phyloP scores from a whole-genome alignment of 2,113 vertebrate genomes.

The Pimephales promelas region DNA sequence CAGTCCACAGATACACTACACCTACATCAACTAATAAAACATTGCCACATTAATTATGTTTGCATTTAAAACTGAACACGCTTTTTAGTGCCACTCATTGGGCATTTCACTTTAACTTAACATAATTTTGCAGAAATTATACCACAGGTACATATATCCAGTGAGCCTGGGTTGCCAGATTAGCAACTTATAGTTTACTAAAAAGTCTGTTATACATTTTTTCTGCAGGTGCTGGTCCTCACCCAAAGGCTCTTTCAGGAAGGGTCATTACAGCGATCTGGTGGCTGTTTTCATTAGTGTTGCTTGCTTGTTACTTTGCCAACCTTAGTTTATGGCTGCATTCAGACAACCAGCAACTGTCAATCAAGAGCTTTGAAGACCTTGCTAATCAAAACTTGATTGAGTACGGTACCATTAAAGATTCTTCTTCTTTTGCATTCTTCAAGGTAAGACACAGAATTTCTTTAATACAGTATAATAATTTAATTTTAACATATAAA shows the following conservation, averaged over 20 bases:
- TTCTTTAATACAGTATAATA: not conserved
- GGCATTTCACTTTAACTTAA: not conserved
- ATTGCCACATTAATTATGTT: not conserved
- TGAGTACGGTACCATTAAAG: constrained; percentile 81
- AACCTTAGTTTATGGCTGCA: constrained; percentile 75
- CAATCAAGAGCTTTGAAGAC: constrained; percentile 84
- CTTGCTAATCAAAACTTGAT: constrained; percentile 83
- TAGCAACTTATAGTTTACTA: not conserved
- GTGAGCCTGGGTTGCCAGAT: not conserved
- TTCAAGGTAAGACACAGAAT: constrained; percentile 77
- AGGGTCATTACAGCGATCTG: constrained; percentile 82
- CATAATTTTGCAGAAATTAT: not conserved
- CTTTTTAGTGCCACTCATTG: not conserved
- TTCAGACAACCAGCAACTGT: constrained; percentile 66
- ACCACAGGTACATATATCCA: not conserved
- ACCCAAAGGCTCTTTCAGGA: constrained; percentile 81
- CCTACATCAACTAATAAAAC: not conserved
- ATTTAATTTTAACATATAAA: not conserved
- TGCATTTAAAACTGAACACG: not conserved
- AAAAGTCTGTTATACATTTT: not conserved
- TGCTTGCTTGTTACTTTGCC: constrained; percentile 83
- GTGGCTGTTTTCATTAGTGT: constrained; percentile 86
- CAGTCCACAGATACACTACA: too few species aligned
- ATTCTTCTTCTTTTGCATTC: constrained; percentile 81
- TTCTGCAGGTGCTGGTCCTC: constrained; percentile 79